phyloP scores from a whole-genome alignment of 2,888 invertebrate species.

The Drosophila colorata region DNA sequence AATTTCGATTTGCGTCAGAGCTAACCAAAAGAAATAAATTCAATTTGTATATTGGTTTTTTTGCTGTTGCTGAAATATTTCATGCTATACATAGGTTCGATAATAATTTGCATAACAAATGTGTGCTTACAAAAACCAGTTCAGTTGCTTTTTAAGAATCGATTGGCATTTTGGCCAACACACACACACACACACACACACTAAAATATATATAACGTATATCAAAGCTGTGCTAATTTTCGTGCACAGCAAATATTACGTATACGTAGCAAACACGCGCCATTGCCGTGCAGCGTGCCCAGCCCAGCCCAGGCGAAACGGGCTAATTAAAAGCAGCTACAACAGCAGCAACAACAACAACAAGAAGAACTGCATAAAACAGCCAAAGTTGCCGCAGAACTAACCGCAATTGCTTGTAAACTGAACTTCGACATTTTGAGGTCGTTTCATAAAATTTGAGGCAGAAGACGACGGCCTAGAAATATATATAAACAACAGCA shows the following conservation, averaged over 20 bases:
- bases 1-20: conserved; percentile 51
- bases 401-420: conserved; percentile 19
- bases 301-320: conserved; percentile 33
- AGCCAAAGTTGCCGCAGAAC: conserved; percentile 19
- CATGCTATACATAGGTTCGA: conserved; percentile 38
- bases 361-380: conserved; percentile 20
- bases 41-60: conserved; percentile 7
- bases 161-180: conserved; percentile 48
- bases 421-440: conserved; percentile 75
- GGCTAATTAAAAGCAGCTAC: conserved; percentile 60
- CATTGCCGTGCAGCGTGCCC: conserved; percentile 16
- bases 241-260: conserved; percentile 62
- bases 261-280: conserved; percentile 62
- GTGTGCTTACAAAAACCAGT: conserved; percentile 62
- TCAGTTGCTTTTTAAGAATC: conserved; percentile 62
- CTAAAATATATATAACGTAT: conserved; percentile 33
- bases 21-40: not conserved
- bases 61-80: conserved; percentile 23
- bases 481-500: conserved; percentile 31
- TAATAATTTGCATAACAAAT: conserved; percentile 64
- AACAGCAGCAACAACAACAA: conserved; percentile 17
- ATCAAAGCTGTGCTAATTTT: conserved; percentile 62
- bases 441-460: conserved; percentile 40
- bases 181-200: conserved; percentile 6
- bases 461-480: conserved; percentile 62